Evolutionary conservation across 1,140 invertebrate genomes (phyloP).

Genomic region (Rhopalosiphum maidis): DNA sequence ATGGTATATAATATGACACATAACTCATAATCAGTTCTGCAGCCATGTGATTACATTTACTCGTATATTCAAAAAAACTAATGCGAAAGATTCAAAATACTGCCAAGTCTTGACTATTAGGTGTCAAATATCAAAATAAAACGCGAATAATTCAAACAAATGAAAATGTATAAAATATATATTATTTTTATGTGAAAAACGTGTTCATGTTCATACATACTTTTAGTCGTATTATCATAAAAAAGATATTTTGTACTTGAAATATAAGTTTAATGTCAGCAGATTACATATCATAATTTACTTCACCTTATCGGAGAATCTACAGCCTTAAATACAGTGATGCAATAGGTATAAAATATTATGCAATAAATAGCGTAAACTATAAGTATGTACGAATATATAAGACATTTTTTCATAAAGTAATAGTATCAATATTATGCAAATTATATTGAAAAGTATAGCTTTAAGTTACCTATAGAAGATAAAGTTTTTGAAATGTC

Average conservation of each 20-base stretch:
- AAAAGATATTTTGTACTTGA: background rate
- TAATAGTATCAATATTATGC: background rate
- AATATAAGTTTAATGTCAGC: conserved; percentile 26
- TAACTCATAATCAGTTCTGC: background rate
- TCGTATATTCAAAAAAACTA: background rate
- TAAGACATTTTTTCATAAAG: background rate
- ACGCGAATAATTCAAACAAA: background rate
- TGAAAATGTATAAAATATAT: background rate
- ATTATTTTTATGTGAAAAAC: background rate
- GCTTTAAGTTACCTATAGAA: background rate
- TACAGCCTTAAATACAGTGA: background rate
- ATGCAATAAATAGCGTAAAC: background rate
- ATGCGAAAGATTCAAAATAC: background rate
- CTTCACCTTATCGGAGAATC: background rate
- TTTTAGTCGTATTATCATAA: background rate
- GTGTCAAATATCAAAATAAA: conserved; percentile 13
- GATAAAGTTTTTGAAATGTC: background rate
- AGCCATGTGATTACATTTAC: background rate
- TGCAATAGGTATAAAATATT: background rate
- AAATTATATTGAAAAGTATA: background rate
- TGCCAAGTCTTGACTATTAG: conserved; percentile 31
- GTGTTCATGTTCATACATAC: background rate
- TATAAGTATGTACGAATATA: background rate
- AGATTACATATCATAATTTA: background rate
- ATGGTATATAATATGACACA: background rate